Base-by-base conservation (phyloP, 2,888 invertebrate genomes). In the Eupithecia vulgata region DNA sequence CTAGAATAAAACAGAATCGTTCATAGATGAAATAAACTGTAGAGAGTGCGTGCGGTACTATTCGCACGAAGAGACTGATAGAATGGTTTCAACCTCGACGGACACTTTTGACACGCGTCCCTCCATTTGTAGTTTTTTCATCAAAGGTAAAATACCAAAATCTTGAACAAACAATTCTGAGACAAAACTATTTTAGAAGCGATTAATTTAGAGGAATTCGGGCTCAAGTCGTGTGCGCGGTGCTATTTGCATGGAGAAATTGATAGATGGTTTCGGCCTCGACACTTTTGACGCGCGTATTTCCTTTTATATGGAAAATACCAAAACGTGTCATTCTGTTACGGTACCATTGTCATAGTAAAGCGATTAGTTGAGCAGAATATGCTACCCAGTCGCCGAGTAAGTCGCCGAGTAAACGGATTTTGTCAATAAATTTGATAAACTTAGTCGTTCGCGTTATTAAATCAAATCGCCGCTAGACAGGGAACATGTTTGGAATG, bases 381-480 rank as follows among this genome's bases (percentile, higher is more conserved):
- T 57, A 57, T 12, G 13, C n/a, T n/a, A n/a, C n/a, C n/a, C n/a
- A n/a, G 13, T 5, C 25, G 25, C 21, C 10, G 52, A n/a, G 25
- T 57, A 57, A 57, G 25, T 57, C 13, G 57, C 57, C 48, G 45
- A 67, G 68, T 69, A 68, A 72, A 68, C 45, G 15, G 62, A 25
- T 12, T 57, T 67, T 70, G 25, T 68, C 25, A 45, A 68, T 68
- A 72, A 37, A 52, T 62, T 71, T 52, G 62, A 68, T 65, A 52
- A 72, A 68, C 64, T 68, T 72, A 8, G 40, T 35, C 62, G 64
- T 42, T 64, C 35, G n/a, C 37, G 52, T 64, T 64, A 35, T 64
- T 37, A 64, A 64, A 64, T 64, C 62, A 35, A 64, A 64, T 64
- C 35, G 37, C 34, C 12, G 57, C 57, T 25, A 25, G 25, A 25